These are phyloP conservation scores for Clepsis dumicolana DNA, from an alignment of 2,888 invertebrate genomes.

Conservation along the genomic window DNA sequence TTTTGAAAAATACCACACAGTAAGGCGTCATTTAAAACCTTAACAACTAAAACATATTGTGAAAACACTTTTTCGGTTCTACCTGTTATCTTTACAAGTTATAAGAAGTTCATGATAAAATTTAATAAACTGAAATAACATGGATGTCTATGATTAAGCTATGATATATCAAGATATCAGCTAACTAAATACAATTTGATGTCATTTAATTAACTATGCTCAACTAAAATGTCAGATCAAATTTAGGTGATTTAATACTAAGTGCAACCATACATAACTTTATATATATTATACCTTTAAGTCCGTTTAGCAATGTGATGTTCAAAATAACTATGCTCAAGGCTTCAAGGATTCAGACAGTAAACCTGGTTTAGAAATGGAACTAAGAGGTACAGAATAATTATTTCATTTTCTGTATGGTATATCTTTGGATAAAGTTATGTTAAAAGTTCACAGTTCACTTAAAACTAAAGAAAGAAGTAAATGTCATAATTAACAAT, in stretches of 20 bases:
- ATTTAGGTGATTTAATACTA: neutral
- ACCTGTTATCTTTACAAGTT: slow-evolving; percentile 15
- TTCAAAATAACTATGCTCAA: neutral
- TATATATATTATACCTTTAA: neutral
- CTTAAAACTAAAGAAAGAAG: slow-evolving; percentile 27
- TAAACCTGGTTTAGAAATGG: neutral
- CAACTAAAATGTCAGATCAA: slow-evolving; percentile 20
- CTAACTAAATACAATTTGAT: slow-evolving; percentile 23
- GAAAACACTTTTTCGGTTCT: slow-evolving; percentile 48
- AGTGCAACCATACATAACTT: neutral
- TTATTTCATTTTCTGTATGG: neutral
- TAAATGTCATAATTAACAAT: slow-evolving; percentile 41
- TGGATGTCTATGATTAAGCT: slow-evolving; percentile 20
- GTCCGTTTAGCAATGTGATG: neutral
- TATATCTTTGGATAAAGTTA: slow-evolving; percentile 4
- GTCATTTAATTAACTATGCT: slow-evolving; percentile 13
- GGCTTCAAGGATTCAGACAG: neutral
- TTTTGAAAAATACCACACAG: slow-evolving; percentile 58
- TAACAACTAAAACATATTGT: slow-evolving; percentile 44
- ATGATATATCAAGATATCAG: slow-evolving; percentile 26
- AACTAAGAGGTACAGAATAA: neutral
- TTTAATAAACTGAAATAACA: slow-evolving; percentile 23
- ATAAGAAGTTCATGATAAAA: slow-evolving; percentile 21
- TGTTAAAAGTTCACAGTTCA: slow-evolving; percentile 4
- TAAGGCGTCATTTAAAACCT: slow-evolving; percentile 44